Evolutionary conservation across 1,140 invertebrate genomes (phyloP), one percentile per base, ranked within the genome.

Genomic region (Bicyclus anynana): DNA sequence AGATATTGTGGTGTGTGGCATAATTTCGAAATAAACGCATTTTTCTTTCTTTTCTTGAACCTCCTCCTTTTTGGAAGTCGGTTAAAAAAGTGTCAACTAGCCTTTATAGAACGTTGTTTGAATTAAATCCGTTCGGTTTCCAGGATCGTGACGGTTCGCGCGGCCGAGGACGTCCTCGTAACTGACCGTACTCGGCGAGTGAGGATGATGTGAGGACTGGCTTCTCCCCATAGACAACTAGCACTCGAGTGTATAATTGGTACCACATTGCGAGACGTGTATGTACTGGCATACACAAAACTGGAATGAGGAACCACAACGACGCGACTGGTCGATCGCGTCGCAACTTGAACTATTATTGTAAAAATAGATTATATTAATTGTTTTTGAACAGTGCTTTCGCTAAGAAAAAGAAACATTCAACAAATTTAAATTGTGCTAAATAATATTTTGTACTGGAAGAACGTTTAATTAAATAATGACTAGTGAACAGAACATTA

Each of bases 371-470:
- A 77, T 67, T 84, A 82, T 76, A 70, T 77, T 72, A 72, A 79
- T 83, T 81, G 76, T 84, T 84, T n/a, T 86, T 84, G 81, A 86
- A 88, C 83, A 85, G 85, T 88, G 84, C 80, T 84, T 82, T 70
- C 44, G 72, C 69, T 76, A 81, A 81, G 49, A 53, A 70, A 78
- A 79, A 72, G 13, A 85, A 84, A 87, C 82, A 78, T 82, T 86
- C 81, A 86, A 86, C 78, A 87, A 86, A 87, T 86, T 84, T n/a
- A 77, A 83, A 83, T 84, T 84, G 83, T 87, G 83, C 80, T 85
- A 87, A 84, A 77, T 80, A 81, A 80, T 85, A 78, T 87, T 84
- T 82, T 79, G 73, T 84, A 86, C 84, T 84, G 81, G 69, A 82
- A 72, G 79, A 84, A 87, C 80, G 74, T 77, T 84, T 83, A 69